Conservation (phyloP, 2,113 vertebrate genomes). For the mouse (Mus musculus) region DNA sequence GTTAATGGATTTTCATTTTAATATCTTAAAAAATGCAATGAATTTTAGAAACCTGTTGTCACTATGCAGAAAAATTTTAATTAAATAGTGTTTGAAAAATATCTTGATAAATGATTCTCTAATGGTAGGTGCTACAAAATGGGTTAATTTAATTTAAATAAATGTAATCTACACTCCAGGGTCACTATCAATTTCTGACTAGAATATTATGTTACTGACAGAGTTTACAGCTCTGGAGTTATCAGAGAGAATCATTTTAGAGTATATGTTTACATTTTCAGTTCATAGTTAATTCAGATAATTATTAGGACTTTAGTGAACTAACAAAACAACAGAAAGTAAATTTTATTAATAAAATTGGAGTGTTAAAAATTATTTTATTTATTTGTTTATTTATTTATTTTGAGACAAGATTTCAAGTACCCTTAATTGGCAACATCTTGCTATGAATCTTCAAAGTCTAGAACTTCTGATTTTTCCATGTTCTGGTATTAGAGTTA, state of each 20-base stretch:
- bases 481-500: too few species aligned
- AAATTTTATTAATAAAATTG: not conserved
- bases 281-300: not conserved
- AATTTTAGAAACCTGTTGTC: not conserved
- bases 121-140: not conserved
- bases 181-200: not conserved
- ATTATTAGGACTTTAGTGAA: not conserved
- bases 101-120: not conserved
- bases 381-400: not conserved
- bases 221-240: not conserved
- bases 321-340: not conserved
- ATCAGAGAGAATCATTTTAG: not conserved
- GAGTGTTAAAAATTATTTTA: not conserved
- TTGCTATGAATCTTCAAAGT: not conserved
- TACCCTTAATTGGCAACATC: not conserved
- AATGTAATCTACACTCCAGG: not conserved
- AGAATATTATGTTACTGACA: not conserved
- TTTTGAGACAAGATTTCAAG: not conserved
- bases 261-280: not conserved
- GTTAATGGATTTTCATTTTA: not conserved
- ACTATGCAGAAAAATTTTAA: not conserved
- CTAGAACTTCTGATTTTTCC: not conserved
- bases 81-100: not conserved
- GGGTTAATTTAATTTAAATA: not conserved
- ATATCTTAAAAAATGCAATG: not conserved